Conservation (phyloP, 2,113 vertebrate genomes). For the Vulpes ferrilata region DNA sequence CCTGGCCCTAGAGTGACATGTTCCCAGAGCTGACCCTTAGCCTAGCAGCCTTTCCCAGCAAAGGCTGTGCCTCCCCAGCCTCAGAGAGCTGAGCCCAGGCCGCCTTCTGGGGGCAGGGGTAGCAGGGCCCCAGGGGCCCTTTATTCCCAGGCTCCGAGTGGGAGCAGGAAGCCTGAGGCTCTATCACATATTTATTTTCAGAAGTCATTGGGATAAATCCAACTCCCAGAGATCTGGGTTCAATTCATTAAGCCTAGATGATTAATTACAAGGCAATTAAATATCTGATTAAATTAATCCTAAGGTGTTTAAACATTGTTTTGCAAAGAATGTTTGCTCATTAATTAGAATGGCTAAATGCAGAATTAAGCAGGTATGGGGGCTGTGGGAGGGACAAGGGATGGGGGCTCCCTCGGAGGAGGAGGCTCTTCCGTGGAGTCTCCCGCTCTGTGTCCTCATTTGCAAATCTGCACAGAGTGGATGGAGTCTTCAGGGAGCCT, state of each 20-base stretch:
- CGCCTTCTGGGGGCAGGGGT: neutral
- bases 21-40: too few relatives aligned
- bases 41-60: neutral
- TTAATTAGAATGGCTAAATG: slow-evolving; percentile 81
- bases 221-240: slow-evolving; percentile 76
- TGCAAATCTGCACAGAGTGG: neutral
- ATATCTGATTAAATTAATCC: slow-evolving; percentile 86
- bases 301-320: slow-evolving; percentile 86
- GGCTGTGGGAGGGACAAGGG: neutral
- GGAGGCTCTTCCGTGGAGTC: neutral
- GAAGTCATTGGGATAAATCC: slow-evolving; percentile 76
- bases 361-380: slow-evolving; percentile 32
- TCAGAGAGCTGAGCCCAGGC: neutral
- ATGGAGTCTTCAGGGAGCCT: neutral
- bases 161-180: neutral
- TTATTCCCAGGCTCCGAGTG: neutral
- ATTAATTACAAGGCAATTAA: slow-evolving; percentile 87
- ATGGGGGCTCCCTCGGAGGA: rapidly evolving
- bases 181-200: slow-evolving; percentile 42
- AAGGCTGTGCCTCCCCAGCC: too few relatives aligned
- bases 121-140: neutral
- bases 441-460: neutral
- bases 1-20: rapidly evolving
- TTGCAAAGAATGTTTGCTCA: slow-evolving; percentile 84
- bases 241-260: slow-evolving; percentile 84